These are phyloP conservation scores for Catostylus mosaicus DNA, from an alignment of 30 jellyfish, hydroid and myxozoan species.

Conservation along the genomic window DNA sequence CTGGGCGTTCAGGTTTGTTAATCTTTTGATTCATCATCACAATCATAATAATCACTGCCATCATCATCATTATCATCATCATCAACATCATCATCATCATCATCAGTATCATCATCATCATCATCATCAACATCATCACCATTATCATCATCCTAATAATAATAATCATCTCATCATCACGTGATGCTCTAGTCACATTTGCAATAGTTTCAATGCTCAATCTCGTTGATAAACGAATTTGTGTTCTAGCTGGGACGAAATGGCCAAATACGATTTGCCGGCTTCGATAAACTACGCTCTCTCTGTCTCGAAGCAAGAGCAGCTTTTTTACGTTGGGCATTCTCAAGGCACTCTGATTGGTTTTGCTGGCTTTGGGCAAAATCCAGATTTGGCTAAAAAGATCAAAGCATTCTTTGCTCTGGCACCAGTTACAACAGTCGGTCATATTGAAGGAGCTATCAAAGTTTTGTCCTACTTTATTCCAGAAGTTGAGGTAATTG, in stretches of 20 bases:
- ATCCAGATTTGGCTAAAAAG: conserved; percentile 75
- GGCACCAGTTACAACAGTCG: conserved; percentile 84
- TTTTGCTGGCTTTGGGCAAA: conserved; percentile 78
- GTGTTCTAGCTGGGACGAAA: conserved; percentile 87
- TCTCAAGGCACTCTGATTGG: conserved; percentile 97
- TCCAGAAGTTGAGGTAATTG: conserved; percentile 72
- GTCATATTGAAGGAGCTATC: conserved; percentile 80
- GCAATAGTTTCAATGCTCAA: not conserved
- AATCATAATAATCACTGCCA: not conserved
- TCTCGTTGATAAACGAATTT: not conserved
- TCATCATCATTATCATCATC: not conserved
- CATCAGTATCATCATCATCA: too few relatives aligned
- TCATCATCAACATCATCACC: too few relatives aligned
- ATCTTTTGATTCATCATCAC: too few relatives aligned
- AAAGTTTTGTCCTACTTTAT: conserved; percentile 56
- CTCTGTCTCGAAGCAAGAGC: conserved; percentile 48
- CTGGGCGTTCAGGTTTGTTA: conserved; percentile 87
- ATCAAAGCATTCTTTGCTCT: conserved; percentile 82
- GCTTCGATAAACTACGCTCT: conserved; percentile 85
- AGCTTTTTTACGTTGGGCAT: conserved; percentile 91
- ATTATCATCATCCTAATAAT: too few relatives aligned
- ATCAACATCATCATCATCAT: too few relatives aligned
- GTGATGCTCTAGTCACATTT: not conserved
- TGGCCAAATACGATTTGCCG: conserved; percentile 99
- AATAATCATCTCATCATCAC: too few relatives aligned